phyloP scores from a whole-genome alignment of 1,140 invertebrate species.

The Drusus annulatus region DNA sequence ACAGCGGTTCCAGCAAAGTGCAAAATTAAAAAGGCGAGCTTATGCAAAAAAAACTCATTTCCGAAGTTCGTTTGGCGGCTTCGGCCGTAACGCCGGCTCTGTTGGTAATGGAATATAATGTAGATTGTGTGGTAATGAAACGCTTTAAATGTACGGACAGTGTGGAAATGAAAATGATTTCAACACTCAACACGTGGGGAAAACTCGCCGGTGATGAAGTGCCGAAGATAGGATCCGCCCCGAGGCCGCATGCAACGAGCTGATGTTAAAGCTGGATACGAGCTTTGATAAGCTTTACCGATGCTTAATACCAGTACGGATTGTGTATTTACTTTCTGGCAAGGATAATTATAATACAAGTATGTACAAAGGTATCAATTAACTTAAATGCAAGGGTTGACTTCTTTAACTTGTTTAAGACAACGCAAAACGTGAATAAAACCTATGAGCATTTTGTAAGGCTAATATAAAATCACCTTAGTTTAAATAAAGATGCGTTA shows the following conservation, averaged over 20 bases:
- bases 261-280: no score
- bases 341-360: no score
- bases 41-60: slow-evolving; percentile 34
- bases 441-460: no score
- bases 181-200: slow-evolving; percentile 49
- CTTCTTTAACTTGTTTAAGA: no score
- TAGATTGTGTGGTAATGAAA: slow-evolving; percentile 48
- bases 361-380: no score
- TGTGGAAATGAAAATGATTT: slow-evolving; percentile 50
- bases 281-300: no score
- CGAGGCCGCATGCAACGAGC: slow-evolving; percentile 28
- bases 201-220: slow-evolving; percentile 30
- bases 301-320: no score
- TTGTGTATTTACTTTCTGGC: no score
- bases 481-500: no score
- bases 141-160: slow-evolving; percentile 40
- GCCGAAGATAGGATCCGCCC: slow-evolving; percentile 33
- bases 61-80: slow-evolving; percentile 28
- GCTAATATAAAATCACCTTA: no score
- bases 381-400: no score
- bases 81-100: neutral
- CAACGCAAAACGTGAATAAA: no score
- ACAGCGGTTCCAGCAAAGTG: slow-evolving; percentile 31
- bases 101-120: slow-evolving; percentile 44
- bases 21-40: slow-evolving; percentile 24